Percentiles rank a stretch among this genome's conserved stretches.
phyloP scores from a whole-genome alignment of 2,797 vertebrate species.

The Calcarius lapponicus region DNA sequence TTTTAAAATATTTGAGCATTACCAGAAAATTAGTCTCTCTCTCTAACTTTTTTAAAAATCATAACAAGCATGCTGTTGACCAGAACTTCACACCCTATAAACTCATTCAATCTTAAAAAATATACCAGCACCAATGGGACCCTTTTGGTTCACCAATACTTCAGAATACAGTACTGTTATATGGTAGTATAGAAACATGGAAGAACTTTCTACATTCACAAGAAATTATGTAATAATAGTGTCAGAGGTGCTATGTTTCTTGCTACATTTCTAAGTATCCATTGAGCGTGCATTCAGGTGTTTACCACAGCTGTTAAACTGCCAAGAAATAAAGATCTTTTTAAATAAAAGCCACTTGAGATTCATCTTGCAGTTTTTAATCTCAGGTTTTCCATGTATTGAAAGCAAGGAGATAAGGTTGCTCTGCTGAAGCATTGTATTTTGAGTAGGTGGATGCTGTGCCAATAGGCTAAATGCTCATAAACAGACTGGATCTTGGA shows the following conservation, averaged over 20 bases:
- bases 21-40: neutral
- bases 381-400: neutral
- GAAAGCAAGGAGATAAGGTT: neutral
- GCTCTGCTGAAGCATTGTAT: neutral
- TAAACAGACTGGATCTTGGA: neutral
- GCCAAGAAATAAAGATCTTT: neutral
- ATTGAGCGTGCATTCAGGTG: rapidly evolving
- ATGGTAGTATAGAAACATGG: neutral
- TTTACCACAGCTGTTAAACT: neutral
- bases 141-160: neutral
- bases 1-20: neutral
- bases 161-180: neutral
- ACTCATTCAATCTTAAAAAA: neutral
- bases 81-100: neutral
- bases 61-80: neutral
- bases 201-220: neutral
- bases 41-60: neutral
- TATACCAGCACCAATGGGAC: neutral
- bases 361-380: neutral
- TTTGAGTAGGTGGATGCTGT: neutral
- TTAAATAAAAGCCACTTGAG: neutral
- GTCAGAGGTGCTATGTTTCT: neutral
- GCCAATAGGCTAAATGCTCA: neutral
- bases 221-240: neutral
- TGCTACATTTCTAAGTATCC: neutral